A percentile compares a stretch with the other conserved stretches of the same genome.
Conservation (phyloP, 2,888 invertebrate species). For the Apamea monoglypha region DNA sequence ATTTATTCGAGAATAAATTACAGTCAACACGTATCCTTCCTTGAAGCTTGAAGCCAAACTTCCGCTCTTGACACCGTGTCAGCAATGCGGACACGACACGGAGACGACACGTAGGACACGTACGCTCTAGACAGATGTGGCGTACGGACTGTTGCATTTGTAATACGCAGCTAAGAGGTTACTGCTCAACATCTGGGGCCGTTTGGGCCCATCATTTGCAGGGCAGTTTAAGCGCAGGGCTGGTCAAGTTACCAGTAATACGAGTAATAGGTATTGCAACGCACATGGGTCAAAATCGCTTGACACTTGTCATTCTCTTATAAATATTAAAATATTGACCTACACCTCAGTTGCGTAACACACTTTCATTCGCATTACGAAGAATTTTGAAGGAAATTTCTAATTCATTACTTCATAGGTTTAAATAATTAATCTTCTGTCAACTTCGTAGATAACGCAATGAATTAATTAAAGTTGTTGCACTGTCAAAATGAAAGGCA, state of each 20-base stretch:
- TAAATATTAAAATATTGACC: neutral
- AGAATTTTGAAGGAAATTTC: neutral
- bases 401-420: neutral
- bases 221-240: too few species aligned
- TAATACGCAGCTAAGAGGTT: conserved; percentile 1
- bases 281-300: neutral
- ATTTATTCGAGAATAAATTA: conserved; percentile 6
- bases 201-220: neutral
- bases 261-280: neutral
- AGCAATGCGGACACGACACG: conserved; percentile 8
- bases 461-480: neutral
- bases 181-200: neutral
- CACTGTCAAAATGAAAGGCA: neutral
- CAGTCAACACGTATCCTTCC: conserved; percentile 10
- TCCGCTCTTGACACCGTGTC: conserved; percentile 23
- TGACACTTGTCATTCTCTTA: neutral
- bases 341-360: neutral
- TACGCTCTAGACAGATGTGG: conserved; percentile 32
- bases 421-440: neutral
- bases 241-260: neutral
- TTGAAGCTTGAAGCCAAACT: conserved; percentile 20
- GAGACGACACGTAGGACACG: conserved; percentile 9
- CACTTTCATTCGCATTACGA: neutral
- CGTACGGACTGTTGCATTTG: conserved; percentile 31
- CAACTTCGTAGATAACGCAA: neutral